phyloP scores from a whole-genome alignment of 2,888 invertebrate species.

The Ceriagrion tenellum region DNA sequence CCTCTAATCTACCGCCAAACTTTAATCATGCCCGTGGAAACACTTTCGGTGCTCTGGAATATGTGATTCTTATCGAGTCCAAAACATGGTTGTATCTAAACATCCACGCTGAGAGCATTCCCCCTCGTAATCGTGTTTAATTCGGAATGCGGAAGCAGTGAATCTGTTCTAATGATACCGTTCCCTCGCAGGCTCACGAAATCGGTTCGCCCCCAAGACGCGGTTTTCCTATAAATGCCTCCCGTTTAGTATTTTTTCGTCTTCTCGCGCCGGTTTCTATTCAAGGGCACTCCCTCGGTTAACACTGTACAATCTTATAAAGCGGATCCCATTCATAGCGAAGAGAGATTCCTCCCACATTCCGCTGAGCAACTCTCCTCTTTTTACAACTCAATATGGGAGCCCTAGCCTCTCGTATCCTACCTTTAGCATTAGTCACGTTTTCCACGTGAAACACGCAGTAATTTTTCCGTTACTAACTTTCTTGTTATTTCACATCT shows the following conservation, averaged over 20 bases:
- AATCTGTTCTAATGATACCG: constrained; percentile 38
- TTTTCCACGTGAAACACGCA: neutral
- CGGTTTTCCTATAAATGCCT: constrained; percentile 24
- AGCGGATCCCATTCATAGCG: constrained; percentile 22
- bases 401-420: neutral
- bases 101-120: neutral
- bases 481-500: neutral
- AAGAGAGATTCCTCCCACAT: neutral
- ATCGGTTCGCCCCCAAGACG: neutral
- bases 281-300: neutral
- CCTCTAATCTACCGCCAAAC: neutral
- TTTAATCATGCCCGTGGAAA: neutral
- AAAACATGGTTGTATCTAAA: neutral
- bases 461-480: neutral
- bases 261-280: neutral
- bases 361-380: neutral
- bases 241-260: neutral
- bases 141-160: constrained; percentile 62
- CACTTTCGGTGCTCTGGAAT: neutral
- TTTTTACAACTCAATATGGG: neutral
- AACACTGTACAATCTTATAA: neutral
- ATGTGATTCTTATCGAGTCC: neutral
- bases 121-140: neutral
- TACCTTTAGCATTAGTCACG: neutral
- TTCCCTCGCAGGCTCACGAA: constrained; percentile 8